These are phyloP conservation scores for Lagria hirta DNA, from an alignment of 2,888 invertebrate species.

Conservation along the genomic window DNA sequence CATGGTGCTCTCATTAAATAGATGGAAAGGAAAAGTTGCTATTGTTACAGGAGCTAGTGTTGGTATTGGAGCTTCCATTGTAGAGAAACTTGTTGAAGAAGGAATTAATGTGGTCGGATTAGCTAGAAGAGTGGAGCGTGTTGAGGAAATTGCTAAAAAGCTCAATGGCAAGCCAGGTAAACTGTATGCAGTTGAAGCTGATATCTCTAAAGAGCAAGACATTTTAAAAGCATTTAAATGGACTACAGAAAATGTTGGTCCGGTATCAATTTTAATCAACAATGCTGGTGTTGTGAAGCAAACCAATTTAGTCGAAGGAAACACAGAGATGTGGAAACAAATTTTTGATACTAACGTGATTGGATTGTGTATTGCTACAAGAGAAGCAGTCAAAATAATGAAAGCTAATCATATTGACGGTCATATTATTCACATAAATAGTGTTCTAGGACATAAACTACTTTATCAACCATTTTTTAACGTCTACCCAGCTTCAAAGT, in stretches of 20 bases:
- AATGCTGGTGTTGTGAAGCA: conserved; percentile 31
- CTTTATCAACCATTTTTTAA: conserved; percentile 22
- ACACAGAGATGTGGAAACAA: conserved; percentile 28
- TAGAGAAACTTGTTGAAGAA: conserved; percentile 51
- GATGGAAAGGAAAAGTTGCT: conserved; percentile 63
- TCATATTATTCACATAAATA: conserved; percentile 35
- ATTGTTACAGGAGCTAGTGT: conserved; percentile 66
- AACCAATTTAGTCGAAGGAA: conserved; percentile 27
- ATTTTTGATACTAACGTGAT: too few species aligned
- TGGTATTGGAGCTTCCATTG: conserved; percentile 61
- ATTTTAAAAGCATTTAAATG: conserved; percentile 32
- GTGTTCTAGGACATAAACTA: conserved; percentile 29
- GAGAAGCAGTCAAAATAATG: conserved; percentile 33
- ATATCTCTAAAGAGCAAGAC: conserved; percentile 19
- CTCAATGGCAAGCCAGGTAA: conserved; percentile 15
- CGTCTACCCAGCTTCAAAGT: conserved; percentile 30
- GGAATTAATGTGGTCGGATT: conserved; percentile 61
- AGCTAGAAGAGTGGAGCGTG: too few species aligned
- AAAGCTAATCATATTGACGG: conserved; percentile 31
- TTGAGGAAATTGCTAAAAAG: too few species aligned
- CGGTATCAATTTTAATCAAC: conserved; percentile 34
- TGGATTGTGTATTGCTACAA: too few species aligned
- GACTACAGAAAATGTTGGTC: conserved; percentile 31
- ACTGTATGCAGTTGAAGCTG: conserved; percentile 1
- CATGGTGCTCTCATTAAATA: conserved; percentile 55